Conservation (phyloP, 2,888 invertebrate species). For the Heliconius aoede region DNA sequence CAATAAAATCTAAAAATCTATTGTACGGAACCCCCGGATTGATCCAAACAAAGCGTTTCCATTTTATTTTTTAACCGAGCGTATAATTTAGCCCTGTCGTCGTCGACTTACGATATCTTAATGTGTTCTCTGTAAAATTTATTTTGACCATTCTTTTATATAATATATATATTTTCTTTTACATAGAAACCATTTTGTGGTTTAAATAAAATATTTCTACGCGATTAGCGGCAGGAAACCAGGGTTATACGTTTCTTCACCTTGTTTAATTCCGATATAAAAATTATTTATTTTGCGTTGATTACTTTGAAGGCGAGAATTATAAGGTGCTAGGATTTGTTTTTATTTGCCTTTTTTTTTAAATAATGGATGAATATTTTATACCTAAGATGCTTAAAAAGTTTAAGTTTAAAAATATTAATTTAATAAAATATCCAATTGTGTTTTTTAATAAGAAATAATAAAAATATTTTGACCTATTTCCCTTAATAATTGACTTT, state of each 20-base stretch:
- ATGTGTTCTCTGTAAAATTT: constrained; percentile 61
- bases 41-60: constrained; percentile 37
- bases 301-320: no score
- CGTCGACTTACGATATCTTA: constrained; percentile 70
- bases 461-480: no score
- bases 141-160: constrained; percentile 33
- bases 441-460: no score
- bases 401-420: no score
- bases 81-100: constrained; percentile 74
- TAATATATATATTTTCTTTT: constrained; percentile 30
- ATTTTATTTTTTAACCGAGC: constrained; percentile 65
- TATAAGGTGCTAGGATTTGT: background rate
- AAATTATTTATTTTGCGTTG: no score
- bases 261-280: background rate
- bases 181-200: constrained; percentile 23
- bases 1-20: background rate
- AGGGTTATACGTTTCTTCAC: constrained; percentile 22
- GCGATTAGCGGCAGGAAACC: constrained; percentile 25
- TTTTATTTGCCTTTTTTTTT: background rate
- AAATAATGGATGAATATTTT: no score
- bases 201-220: constrained; percentile 26
- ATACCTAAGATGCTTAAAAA: no score
- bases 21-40: constrained; percentile 49
- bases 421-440: no score
- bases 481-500: no score